Base-by-base conservation (phyloP, 2,113 vertebrate genomes). In the Sapayoa aenigma region DNA sequence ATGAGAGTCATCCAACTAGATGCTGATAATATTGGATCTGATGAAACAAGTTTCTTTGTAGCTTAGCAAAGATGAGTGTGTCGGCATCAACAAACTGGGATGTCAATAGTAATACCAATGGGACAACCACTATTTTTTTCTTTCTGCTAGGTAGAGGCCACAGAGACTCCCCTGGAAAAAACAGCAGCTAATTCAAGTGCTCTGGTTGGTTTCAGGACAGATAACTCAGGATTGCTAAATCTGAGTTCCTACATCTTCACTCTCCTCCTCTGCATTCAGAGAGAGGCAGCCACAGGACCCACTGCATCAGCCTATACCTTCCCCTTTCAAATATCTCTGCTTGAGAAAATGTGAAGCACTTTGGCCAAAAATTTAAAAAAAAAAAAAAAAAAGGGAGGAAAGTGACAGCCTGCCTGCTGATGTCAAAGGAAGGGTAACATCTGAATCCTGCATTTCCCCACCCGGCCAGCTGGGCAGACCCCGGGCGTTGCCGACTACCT, bases 281-380 rank as follows among this genome's bases (percentile, higher is more conserved):
- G 15, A 0, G 1, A 66, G 37, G 67, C 79, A 80, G n/a, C 60
- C 59, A 46, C 18, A 60, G 42, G n/a, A 69, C n/a, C 7, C 41
- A 25, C 35, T 0, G 2, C 0, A 0, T 9, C 52, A 47, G 33
- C 5, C 1, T 0, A 22, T 4, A n/a, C 33, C 3, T 1, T 23
- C 4, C 9, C 20, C 65, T 49, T 69, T 42, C 25, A 60, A 28
- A 17, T 9, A 49, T 3, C 2, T 0, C 31, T 46, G 27, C n/a
- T 39, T 11, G 23, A 84, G 66, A 78, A 63, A 62, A 47, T 9
- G 7, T 14, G 9, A n/a, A 81, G 22, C 10, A 14, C 28, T 60
- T 17, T 1, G 21, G 47, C n/a, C n/a, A n/a, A n/a, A n/a, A n/a
- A n/a, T n/a, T n/a, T n/a, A n/a, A n/a, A n/a, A n/a, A n/a, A 50